Percentiles rank a stretch among this genome's conserved stretches.
phyloP scores from a whole-genome alignment of 1,140 invertebrate genomes.

The Caenorhabditis tropicalis region DNA sequence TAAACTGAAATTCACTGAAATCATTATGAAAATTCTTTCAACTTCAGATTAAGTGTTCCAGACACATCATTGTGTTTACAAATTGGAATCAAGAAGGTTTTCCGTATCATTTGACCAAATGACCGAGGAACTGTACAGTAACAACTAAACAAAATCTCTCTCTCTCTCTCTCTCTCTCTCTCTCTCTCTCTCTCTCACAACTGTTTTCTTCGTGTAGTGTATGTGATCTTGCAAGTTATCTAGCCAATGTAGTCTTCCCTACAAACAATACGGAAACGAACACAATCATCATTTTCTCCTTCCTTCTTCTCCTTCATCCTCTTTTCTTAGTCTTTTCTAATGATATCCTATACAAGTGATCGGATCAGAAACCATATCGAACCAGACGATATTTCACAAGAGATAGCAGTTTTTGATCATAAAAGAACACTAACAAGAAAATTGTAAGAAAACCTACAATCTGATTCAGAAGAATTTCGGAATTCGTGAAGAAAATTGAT shows the following conservation, averaged over 20 bases:
- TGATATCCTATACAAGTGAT: neutral
- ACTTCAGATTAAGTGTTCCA: too few species aligned
- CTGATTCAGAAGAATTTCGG: constrained; percentile 44
- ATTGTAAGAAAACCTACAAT: neutral
- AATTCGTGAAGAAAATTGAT: constrained; percentile 47
- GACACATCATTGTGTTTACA: neutral
- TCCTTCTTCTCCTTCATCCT: neutral
- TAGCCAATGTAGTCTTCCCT: constrained; percentile 26
- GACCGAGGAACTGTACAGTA: neutral
- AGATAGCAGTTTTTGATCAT: neutral
- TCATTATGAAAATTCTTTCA: too few species aligned
- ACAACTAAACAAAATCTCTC: neutral
- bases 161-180: too few species aligned
- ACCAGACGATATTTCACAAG: neutral
- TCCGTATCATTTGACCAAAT: neutral
- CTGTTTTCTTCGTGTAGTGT: neutral
- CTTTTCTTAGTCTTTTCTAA: neutral
- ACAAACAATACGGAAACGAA: constrained; percentile 28
- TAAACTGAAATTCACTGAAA: constrained; percentile 49
- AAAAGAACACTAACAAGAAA: neutral
- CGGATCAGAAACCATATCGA: constrained; percentile 5
- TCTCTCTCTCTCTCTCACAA: too few species aligned
- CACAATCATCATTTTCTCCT: neutral
- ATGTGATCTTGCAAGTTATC: neutral
- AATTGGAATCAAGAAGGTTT: neutral